Base-by-base conservation (phyloP, 92 coral and sea anemone species). In the Virgularia gustaviana region DNA sequence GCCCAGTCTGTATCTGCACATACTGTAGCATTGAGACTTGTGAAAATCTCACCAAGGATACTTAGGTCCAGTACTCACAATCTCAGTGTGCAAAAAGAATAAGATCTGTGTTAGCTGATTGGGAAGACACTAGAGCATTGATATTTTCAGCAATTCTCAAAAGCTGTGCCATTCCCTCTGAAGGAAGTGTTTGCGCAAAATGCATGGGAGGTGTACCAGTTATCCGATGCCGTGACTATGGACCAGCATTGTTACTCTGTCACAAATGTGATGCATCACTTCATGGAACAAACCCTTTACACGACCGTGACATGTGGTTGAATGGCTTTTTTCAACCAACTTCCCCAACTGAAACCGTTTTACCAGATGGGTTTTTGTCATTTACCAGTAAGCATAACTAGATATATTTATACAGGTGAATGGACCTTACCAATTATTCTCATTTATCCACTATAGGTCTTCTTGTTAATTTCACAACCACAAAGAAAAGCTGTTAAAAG, bases 31-130 rank as follows among this genome's bases (percentile, higher is more conserved):
- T n/a, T n/a, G n/a, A n/a, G n/a, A n/a, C n/a, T n/a, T n/a, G n/a
- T n/a, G n/a, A n/a, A n/a, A n/a, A n/a, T n/a, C n/a, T n/a, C n/a
- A n/a, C n/a, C n/a, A n/a, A n/a, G n/a, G n/a, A n/a, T n/a, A n/a
- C n/a, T n/a, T n/a, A n/a, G n/a, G n/a, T n/a, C n/a, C n/a, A n/a
- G n/a, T n/a, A n/a, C n/a, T n/a, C n/a, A n/a, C 63, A 20, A 29
- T 34, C 66, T 4, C 35, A 52, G 22, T 73, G 79, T 66, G 64
- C 63, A 64, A 73, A 62, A 28, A 33, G 70, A 73, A 73, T 73
- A 68, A 35, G 36, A 10, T 57, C 67, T 27, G 30, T 58, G 34
- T 57, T 51, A 34, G 55, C 28, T n/a, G 43, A 57, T 57, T 73
- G 79, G 79, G 70, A 73, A 54, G 49, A 57, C 36, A 57, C 39